Base-by-base conservation (phyloP, 2,113 vertebrate species). In the Struthio camelus region DNA sequence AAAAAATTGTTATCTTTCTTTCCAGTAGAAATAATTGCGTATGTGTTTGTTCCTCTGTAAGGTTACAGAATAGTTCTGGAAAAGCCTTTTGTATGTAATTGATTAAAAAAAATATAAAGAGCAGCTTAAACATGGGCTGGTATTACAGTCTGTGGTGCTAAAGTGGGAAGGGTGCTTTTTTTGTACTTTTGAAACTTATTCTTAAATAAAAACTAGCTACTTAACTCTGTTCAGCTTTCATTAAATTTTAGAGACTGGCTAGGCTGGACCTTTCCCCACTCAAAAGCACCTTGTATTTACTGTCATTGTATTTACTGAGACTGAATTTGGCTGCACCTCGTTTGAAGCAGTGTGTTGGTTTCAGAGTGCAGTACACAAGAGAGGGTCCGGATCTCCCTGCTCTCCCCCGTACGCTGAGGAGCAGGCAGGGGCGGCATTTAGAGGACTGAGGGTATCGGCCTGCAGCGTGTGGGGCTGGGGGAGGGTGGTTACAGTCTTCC, bases 401-500 rank as follows among this genome's bases (percentile, higher is more conserved):
- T 67, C 4, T 30, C 17, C 8, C n/a, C 5, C 0, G 1, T 4
- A 48, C 46, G 19, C 46, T 34, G 16, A 6, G 50, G 40, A 53
- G 23, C 0, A 0, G 44, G 5, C 0, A 2, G 8, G 56, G 9
- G 9, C 20, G 8, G 17, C 15, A 16, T 4, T 46, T 54, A 62
- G 28, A 69, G 70, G 77, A 83, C 11, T 7, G 51, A 54, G 53
- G 77, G 19, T 28, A 16, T 2, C 23, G 12, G 42, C 25, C 38
- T 46, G 28, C 11, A 18, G 50, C 46, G 32, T 7, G 3, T 24
- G 8, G n/a, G 23, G n/a, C 61, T 24, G n/a, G 22, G 38, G 14
- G 7, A 18, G 50, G 28, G 14, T 0, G 0, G 8, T 34, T 10
- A 42, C 10, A 5, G 34, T 81, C 51, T 72, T 72, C 32, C 9